A percentile compares a stretch with the other conserved stretches of the same genome.
Conservation (phyloP, 2,888 invertebrate species). For the Parnassius apollo region DNA sequence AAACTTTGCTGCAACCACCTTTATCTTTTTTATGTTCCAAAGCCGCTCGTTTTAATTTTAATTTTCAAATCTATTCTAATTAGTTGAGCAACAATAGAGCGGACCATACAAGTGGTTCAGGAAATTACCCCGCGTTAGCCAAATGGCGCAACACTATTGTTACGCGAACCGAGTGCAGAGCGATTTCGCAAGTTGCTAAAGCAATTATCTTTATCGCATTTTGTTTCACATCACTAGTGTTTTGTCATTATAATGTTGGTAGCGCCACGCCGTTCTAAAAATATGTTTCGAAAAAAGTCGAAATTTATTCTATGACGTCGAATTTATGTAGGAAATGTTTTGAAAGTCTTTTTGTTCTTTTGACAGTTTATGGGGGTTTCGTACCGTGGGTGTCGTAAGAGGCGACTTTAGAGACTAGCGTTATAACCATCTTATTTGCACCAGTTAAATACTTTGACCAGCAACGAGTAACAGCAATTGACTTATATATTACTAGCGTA, state of each 20-base stretch:
- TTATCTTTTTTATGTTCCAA: slow-evolving; percentile 16
- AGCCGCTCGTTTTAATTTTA: slow-evolving; percentile 1
- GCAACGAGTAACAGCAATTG: too few species aligned
- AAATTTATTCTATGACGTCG: too few species aligned
- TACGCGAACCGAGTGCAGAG: slow-evolving; percentile 2
- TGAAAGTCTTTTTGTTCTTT: too few species aligned
- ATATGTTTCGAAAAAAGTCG: too few species aligned
- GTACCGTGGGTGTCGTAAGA: background rate
- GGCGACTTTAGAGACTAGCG: background rate
- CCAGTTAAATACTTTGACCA: too few species aligned
- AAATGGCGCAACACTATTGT: slow-evolving; percentile 24
- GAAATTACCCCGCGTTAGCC: slow-evolving; percentile 17
- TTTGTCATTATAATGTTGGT: slow-evolving; percentile 3
- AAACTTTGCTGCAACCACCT: background rate
- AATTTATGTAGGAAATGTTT: too few species aligned
- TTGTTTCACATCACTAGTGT: slow-evolving; percentile 11
- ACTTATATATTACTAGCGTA: too few species aligned
- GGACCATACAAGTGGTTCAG: slow-evolving; percentile 10
- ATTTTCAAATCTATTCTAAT: slow-evolving; percentile 12
- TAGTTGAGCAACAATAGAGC: slow-evolving; percentile 16
- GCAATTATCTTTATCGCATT: slow-evolving; percentile 15
- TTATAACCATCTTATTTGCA: too few species aligned
- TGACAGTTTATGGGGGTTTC: too few species aligned
- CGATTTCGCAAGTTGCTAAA: slow-evolving; percentile 11
- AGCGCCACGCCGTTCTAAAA: background rate